These are phyloP conservation scores for Dunckerocampus dactyliophorus DNA, from an alignment of 2,113 vertebrate genomes.

Conservation along the genomic window DNA sequence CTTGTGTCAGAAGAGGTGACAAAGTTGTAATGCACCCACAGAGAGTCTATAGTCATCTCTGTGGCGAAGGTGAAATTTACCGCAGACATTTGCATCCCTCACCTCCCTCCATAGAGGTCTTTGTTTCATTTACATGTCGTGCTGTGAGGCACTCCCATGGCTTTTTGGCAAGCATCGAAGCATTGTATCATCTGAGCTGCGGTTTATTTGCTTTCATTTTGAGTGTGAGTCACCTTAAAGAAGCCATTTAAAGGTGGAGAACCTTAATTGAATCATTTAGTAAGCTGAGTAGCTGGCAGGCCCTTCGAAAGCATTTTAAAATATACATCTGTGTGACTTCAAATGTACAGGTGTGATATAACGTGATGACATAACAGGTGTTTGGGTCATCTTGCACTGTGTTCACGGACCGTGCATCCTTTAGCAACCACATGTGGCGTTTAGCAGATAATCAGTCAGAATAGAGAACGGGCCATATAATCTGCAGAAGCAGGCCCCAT, in stretches of 20 bases:
- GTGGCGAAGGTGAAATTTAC: constrained; percentile 24
- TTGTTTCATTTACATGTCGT: constrained; percentile 42
- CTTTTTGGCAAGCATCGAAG: constrained; percentile 19
- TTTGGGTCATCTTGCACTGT: constrained; percentile 4
- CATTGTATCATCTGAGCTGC: neutral
- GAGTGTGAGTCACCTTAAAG: constrained; percentile 2
- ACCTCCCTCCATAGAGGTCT: constrained; percentile 19
- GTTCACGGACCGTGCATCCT: constrained; percentile 9
- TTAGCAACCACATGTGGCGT: constrained; percentile 12
- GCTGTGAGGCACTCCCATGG: constrained; percentile 24
- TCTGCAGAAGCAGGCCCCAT: constrained; percentile 15
- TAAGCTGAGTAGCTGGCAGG: constrained; percentile 2
- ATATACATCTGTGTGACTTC: neutral
- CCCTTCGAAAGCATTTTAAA: neutral
- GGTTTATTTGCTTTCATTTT: neutral
- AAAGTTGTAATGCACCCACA: constrained; percentile 28
- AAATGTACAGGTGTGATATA: neutral
- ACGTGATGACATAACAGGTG: neutral
- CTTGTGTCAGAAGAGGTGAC: constrained; percentile 9
- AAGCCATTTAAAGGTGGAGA: constrained; percentile 3
- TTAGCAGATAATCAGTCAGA: constrained; percentile 31
- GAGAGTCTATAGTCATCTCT: constrained; percentile 29
- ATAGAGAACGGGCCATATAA: constrained; percentile 18
- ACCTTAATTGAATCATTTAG: constrained; percentile 17
- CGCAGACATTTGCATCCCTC: constrained; percentile 22